These are phyloP conservation scores for Phlogophora meticulosa DNA, from an alignment of 2,888 invertebrate species.

Conservation along the genomic window DNA sequence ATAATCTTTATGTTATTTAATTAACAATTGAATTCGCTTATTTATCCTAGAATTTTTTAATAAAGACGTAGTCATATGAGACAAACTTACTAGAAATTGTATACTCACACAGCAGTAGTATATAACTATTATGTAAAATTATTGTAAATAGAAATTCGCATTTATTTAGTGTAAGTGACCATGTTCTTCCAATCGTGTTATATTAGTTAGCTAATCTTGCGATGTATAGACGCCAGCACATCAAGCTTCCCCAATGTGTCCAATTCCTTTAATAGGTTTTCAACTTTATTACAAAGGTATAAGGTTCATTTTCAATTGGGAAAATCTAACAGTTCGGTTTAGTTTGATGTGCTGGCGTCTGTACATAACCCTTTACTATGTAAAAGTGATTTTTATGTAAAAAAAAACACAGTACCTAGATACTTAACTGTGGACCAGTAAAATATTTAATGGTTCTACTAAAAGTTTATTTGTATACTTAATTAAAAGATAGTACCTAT, in stretches of 20 bases:
- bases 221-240: too few species aligned
- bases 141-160: conserved; percentile 66
- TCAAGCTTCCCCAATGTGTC: too few species aligned
- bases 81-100: conserved; percentile 54
- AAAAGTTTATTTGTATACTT: too few species aligned
- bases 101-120: conserved; percentile 59
- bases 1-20: conserved; percentile 2
- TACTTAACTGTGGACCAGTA: neutral
- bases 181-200: conserved; percentile 80
- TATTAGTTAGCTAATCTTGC: conserved; percentile 64
- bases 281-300: too few species aligned
- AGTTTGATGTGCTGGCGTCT: too few species aligned
- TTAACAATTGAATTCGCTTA: conserved; percentile 7
- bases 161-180: conserved; percentile 77
- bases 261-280: too few species aligned
- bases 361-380: conserved; percentile 66
- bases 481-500: too few species aligned
- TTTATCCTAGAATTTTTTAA: neutral
- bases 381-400: conserved; percentile 44
- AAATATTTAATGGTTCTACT: neutral
- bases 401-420: too few species aligned
- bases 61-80: conserved; percentile 54
- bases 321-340: too few species aligned
- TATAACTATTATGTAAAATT: conserved; percentile 11
- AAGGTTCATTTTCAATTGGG: too few species aligned